Base-by-base conservation (phyloP, 2,888 invertebrate genomes). In the Zygogramma bicolorata region DNA sequence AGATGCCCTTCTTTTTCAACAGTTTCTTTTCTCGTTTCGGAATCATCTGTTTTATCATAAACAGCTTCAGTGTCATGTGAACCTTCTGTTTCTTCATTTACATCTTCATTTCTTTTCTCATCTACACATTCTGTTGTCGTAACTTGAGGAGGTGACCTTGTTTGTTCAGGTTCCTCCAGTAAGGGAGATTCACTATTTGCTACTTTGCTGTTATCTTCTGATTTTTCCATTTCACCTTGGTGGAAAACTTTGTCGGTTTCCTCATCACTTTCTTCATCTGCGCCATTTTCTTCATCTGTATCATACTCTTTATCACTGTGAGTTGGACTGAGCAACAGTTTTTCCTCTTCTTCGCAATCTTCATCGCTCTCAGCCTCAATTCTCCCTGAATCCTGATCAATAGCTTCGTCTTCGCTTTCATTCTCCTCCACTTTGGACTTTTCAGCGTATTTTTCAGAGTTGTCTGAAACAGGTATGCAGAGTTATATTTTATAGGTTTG, bases 281-380 rank as follows among this genome's bases (percentile, higher is more conserved):
- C 27, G 7, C 27, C 53, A 2, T 77, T 65, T 5, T 63, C 61
- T 22, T 67, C 74, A 58, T 68, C 73, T 58, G 61, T 73, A 40
- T 75, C 70, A 59, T 67, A 68, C n/a, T 40, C 70, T 68, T 70
- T 68, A 40, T 75, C 70, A 2, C 57, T 65, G 20, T 73, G 73
- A 27, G 68, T 68, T 22, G 68, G 73, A 65, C 68, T 75, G 3
- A 73, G 46, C 29, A 70, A 15, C 4, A 68, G 69, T 63, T 73
- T 67, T 62, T 73, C 71, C 53, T 74, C 67, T 46, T 75, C 70
- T 58, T 66, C 67, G 46, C 65, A 61, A 34, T 75, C 72, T 31
- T 74, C 69, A 65, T 71, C 74, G 68, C 69, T 77, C 60, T 76
- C 77, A 29, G 58, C 60, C 59, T 68, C 68, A 40, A 70, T 57